A percentile compares a stretch with the other conserved stretches of the same genome.
phyloP scores from a whole-genome alignment of 2,113 vertebrate species.

The Cnemophilus loriae region DNA sequence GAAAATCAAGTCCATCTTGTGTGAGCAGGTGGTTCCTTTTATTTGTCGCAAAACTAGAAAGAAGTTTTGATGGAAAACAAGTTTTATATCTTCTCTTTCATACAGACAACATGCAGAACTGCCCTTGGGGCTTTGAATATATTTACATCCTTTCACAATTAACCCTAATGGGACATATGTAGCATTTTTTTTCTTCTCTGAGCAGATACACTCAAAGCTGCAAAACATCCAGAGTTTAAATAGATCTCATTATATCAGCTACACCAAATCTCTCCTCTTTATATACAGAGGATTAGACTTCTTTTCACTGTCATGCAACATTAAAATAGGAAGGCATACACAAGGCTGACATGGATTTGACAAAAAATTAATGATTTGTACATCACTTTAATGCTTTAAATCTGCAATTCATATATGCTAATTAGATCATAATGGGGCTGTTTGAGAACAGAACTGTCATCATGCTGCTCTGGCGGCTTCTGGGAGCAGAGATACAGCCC shows the following conservation, averaged over 20 bases:
- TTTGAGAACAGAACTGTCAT: constrained; percentile 81
- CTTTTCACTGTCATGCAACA: constrained; percentile 80
- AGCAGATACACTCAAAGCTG: constrained; percentile 66
- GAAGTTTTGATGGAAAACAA: constrained; percentile 59
- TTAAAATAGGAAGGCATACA: constrained; percentile 78
- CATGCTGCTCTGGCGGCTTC: constrained; percentile 68
- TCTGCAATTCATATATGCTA: constrained; percentile 85
- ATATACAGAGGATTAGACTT: constrained; percentile 73
- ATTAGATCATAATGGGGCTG: constrained; percentile 80
- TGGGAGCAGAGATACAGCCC: constrained; percentile 66
- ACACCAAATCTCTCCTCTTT: constrained; percentile 71
- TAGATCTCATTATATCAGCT: constrained; percentile 74
- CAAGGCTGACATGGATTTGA: constrained; percentile 80
- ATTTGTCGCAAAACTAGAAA: constrained; percentile 60
- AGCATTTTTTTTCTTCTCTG: constrained; percentile 27
- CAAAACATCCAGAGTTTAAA: constrained; percentile 73
- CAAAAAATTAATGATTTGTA: constrained; percentile 86
- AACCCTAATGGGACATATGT: constrained; percentile 72
- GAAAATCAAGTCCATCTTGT: constrained; percentile 4
- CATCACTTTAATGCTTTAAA: constrained; percentile 82
- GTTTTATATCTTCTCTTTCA: constrained; percentile 57
- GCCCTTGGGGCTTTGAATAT: constrained; percentile 67
- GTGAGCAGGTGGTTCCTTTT: constrained; percentile 19
- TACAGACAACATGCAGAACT: constrained; percentile 59
- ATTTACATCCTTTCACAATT: constrained; percentile 75